Percentiles rank a stretch among this genome's conserved stretches.
Conservation (phyloP, 2,888 invertebrate species). For the Apotomis betuletana region DNA sequence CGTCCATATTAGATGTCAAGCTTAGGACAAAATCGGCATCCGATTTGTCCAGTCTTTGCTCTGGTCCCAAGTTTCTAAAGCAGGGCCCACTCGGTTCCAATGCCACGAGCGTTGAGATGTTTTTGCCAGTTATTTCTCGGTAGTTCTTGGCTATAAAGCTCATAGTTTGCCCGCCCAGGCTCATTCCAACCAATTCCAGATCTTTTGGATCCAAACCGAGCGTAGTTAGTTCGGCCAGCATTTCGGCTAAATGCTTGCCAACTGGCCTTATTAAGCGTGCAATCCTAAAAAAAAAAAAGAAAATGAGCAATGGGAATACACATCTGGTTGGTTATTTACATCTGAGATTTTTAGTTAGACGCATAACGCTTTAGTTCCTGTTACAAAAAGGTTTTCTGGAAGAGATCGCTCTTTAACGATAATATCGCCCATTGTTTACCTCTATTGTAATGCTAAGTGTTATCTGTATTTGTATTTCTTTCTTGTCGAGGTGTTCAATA, state of each 20-base stretch:
- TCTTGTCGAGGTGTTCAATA: too few relatives aligned
- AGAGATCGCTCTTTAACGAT: too few relatives aligned
- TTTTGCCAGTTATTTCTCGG: constrained; percentile 57
- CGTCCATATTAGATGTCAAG: constrained; percentile 66
- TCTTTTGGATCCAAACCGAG: constrained; percentile 64
- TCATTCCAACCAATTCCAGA: constrained; percentile 64
- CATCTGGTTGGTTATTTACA: too few relatives aligned
- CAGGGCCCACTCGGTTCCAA: constrained; percentile 72
- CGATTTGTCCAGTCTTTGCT: constrained; percentile 60
- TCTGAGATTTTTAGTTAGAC: too few relatives aligned
- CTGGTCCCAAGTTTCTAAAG: constrained; percentile 64
- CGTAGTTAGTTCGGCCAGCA: constrained; percentile 59
- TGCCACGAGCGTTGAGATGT: constrained; percentile 59
- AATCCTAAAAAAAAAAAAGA: constrained; percentile 59
- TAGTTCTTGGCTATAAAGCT: constrained; percentile 69
- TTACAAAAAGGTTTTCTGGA: too few relatives aligned
- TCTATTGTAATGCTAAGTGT: too few relatives aligned
- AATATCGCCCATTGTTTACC: too few relatives aligned
- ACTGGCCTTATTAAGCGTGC: constrained; percentile 58
- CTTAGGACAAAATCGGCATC: constrained; percentile 71
- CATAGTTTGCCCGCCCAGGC: constrained; percentile 67
- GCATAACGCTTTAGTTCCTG: too few relatives aligned
- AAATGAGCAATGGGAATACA: too few relatives aligned
- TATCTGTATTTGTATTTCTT: too few relatives aligned
- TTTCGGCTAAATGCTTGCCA: constrained; percentile 62